Evolutionary conservation across 2,113 vertebrate genomes (phyloP).

Genomic region (Pedionomus torquatus): DNA sequence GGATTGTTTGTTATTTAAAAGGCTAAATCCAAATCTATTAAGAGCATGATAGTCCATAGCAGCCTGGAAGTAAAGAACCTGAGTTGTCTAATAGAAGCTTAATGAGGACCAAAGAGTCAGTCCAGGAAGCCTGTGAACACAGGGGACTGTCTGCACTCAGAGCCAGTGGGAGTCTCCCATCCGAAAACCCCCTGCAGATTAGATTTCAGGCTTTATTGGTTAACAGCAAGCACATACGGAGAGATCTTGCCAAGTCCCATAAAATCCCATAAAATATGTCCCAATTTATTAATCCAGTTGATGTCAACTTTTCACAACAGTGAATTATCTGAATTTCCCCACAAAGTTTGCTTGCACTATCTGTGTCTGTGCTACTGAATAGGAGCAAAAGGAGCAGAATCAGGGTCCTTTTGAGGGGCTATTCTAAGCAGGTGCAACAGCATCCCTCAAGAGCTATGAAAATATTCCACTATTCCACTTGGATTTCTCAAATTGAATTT

Average conservation of each 20-base stretch:
- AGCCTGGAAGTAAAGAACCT: neutral
- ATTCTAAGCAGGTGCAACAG: fast-evolving
- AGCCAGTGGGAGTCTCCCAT: neutral
- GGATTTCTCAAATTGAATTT: constrained; percentile 2
- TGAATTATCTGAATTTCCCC: neutral
- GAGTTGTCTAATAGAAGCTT: neutral
- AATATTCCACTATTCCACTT: neutral
- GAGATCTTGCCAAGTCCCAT: neutral
- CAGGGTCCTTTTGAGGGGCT: neutral
- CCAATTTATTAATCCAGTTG: neutral
- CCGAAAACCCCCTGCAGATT: neutral
- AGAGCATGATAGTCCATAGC: neutral
- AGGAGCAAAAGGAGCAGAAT: neutral
- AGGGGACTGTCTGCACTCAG: neutral
- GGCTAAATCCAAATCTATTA: neutral
- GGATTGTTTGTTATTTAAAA: neutral
- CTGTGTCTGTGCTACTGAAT: fast-evolving
- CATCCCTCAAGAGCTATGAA: neutral
- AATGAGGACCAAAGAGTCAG: neutral
- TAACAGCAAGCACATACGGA: neutral
- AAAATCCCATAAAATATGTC: neutral
- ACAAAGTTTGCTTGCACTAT: neutral
- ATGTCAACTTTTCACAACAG: fast-evolving
- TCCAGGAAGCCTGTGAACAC: neutral
- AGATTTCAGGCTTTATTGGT: neutral